A percentile compares a stretch with the other conserved stretches of the same genome.
These are phyloP conservation scores for Avahi laniger DNA, from an alignment of 2,797 vertebrate species.

Conservation along the genomic window DNA sequence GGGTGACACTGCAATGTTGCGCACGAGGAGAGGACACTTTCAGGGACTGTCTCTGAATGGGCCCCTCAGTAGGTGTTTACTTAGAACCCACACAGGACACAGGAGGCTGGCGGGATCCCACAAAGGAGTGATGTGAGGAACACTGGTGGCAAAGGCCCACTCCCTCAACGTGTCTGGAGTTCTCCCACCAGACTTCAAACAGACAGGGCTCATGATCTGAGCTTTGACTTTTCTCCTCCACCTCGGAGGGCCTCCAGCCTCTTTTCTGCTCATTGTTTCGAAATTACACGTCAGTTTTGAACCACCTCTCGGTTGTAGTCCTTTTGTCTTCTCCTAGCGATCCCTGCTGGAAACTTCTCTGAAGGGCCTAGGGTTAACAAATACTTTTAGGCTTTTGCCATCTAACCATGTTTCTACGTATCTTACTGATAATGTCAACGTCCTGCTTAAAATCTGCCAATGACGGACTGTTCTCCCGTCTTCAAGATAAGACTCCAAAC, in stretches of 20 bases:
- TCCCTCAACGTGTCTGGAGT: background rate
- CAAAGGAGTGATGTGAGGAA: background rate
- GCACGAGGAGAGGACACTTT: background rate
- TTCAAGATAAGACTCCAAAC: background rate
- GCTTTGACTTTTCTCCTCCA: background rate
- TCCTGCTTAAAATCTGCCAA: background rate
- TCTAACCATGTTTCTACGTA: background rate
- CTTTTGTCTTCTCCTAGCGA: background rate
- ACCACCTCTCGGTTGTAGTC: background rate
- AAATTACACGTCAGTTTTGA: background rate
- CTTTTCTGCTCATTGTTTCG: background rate
- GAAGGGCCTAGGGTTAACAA: background rate
- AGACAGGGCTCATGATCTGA: background rate
- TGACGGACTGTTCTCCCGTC: background rate
- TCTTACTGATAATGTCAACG: background rate
- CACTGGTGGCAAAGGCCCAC: rapidly evolving
- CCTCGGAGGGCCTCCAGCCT: background rate
- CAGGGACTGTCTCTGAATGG: background rate
- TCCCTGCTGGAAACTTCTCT: background rate
- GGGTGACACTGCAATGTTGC: rapidly evolving
- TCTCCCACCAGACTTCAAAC: background rate
- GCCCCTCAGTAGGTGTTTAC: background rate
- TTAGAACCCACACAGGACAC: background rate
- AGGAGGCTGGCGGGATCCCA: background rate
- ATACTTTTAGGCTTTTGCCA: background rate